Percentiles rank a stretch among this genome's conserved stretches.
Evolutionary conservation across 2,797 vertebrate genomes (phyloP).

Genomic region (Leptatherina wallacei): DNA sequence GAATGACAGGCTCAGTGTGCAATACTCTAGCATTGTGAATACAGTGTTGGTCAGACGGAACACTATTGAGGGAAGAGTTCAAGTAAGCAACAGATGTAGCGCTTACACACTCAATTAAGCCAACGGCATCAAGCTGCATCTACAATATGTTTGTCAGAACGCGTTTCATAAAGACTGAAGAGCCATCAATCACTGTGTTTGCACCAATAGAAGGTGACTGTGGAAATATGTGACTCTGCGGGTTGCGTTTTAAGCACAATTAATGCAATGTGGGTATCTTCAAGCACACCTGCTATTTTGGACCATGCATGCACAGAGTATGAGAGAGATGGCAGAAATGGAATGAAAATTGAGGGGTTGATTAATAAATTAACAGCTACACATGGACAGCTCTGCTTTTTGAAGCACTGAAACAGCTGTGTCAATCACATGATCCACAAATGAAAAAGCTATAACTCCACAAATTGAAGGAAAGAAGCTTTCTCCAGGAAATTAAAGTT

Average conservation of each 20-base stretch:
- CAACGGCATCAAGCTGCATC: constrained; percentile 12
- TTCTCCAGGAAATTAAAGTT: background rate
- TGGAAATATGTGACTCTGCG: background rate
- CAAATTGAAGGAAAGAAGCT: background rate
- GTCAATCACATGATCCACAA: constrained; percentile 12
- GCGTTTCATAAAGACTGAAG: constrained; percentile 17
- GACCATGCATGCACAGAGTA: background rate
- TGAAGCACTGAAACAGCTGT: background rate
- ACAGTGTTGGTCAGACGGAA: background rate
- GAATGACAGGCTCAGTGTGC: constrained; percentile 10
- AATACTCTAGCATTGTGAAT: background rate
- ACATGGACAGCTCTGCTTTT: background rate
- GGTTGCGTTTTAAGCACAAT: constrained; percentile 1
- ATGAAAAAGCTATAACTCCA: background rate
- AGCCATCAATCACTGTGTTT: constrained; percentile 6
- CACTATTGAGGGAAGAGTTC: background rate
- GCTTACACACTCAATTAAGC: constrained; percentile 20
- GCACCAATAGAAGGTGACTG: constrained; percentile 5
- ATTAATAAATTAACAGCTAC: background rate
- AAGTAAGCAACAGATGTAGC: constrained; percentile 14
- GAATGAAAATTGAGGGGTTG: background rate
- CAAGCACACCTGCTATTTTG: background rate
- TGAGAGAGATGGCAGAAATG: background rate
- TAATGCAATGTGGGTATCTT: background rate
- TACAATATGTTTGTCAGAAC: constrained; percentile 28